Base-by-base conservation (phyloP, 2,113 vertebrate genomes). In the Sphaerodactylus townsendi region DNA sequence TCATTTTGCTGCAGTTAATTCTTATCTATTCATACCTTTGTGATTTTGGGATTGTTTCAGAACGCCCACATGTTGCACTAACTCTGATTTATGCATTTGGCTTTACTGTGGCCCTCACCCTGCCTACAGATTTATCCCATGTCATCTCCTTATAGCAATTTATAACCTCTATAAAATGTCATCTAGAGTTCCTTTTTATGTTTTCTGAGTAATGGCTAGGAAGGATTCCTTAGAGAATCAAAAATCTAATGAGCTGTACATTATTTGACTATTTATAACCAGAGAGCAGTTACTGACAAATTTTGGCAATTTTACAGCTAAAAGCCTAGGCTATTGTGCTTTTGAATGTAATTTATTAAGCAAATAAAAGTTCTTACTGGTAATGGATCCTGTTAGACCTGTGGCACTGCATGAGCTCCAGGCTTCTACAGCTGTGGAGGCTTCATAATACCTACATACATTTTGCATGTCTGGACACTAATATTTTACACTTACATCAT, bases 401-500 rank as follows among this genome's bases (percentile, higher is more conserved):
- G 90, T 89, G 87, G 92, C 83, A 94, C 92, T 10, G 17, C 90
- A 87, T 94, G 94, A 92, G 92, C 90, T 91, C 84, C 86, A 85
- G 91, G 87, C 88, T 80, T 23, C 87, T 93, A 91, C 95, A 96
- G 95, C 94, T 96, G 94, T 92, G 90, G 91, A 92, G 69, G 90
- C 89, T 95, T 94, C 85, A 86, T 92, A 92, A 95, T 93, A 94
- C 93, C 93, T 92, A 85, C 91, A 93, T 93, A 93, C 87, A 93
- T 95, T 94, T 96, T 88, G 78, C 79, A 88, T 88, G 96, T 96
- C 96, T 96, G 95, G 93, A 95, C 93, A 95, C 95, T 96, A 90
- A 93, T 96, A 95, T 96, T 96, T 97, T 96, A 96, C 96, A 96
- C 96, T 97, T 96, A 96, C 95, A 96, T 97, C 96, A 96, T 96